A percentile compares a stretch with the other conserved stretches of the same genome.
phyloP scores from a whole-genome alignment of 35 echinoderm and acorn worm species.

The Heliocidaris tuberculata region DNA sequence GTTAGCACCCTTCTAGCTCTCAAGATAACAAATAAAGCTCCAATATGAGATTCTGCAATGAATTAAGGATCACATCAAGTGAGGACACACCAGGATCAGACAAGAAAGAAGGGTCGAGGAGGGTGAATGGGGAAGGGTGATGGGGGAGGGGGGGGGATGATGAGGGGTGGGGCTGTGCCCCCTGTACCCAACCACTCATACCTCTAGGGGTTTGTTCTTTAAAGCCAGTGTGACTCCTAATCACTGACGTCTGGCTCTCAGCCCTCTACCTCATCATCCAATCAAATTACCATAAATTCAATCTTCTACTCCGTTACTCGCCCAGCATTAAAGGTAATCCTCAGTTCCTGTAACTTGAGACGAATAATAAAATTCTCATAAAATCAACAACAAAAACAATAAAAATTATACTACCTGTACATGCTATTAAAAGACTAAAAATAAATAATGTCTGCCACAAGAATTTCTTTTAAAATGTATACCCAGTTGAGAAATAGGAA shows the following conservation, averaged over 20 bases:
- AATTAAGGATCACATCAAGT: too few species aligned
- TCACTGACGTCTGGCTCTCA: background rate
- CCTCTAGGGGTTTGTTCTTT: background rate
- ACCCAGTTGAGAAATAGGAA: too few species aligned
- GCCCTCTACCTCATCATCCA: background rate
- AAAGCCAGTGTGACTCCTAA: background rate
- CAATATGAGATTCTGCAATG: too few species aligned
- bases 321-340: background rate
- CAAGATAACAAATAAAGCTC: too few species aligned
- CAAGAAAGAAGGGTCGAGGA: background rate
- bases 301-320: background rate
- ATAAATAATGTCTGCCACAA: too few species aligned
- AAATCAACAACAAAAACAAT: background rate
- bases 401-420: background rate
- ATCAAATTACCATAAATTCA: slow-evolving; percentile 7
- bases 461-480: too few species aligned
- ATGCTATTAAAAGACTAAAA: too few species aligned
- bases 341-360: background rate
- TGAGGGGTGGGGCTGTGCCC: background rate
- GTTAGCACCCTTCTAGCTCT: too few species aligned
- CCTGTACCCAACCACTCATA: background rate
- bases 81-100: too few species aligned
- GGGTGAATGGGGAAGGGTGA: background rate
- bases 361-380: background rate
- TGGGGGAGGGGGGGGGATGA: background rate